Evolutionary conservation across 2,888 invertebrate genomes (phyloP).

Genomic region (Carterocephalus palaemon): DNA sequence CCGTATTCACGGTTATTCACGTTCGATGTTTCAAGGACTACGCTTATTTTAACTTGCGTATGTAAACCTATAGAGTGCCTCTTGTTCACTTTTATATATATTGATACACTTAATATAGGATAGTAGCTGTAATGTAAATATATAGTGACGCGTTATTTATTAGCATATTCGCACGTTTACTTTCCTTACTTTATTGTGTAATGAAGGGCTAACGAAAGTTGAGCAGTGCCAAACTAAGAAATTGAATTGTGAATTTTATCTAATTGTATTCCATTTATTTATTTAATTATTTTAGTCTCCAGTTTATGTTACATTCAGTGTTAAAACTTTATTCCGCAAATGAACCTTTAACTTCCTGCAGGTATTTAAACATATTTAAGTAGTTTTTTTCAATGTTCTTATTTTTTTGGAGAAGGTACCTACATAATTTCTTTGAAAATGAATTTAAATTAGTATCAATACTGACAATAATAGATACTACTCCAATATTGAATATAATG

Average conservation of each 20-base stretch:
- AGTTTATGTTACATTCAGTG: too few species aligned
- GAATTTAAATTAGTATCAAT: too few species aligned
- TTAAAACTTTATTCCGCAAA: too few species aligned
- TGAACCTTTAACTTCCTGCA: too few species aligned
- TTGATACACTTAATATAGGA: conserved; percentile 72
- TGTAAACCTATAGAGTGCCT: conserved; percentile 79
- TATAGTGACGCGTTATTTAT: conserved; percentile 50
- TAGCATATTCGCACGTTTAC: conserved; percentile 55
- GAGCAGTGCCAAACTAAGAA: conserved; percentile 65
- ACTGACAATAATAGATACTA: too few species aligned
- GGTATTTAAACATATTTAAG: too few species aligned
- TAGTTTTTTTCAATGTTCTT: too few species aligned
- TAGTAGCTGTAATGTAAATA: conserved; percentile 52
- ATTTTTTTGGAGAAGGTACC: too few species aligned
- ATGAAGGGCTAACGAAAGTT: conserved; percentile 50
- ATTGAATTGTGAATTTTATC: conserved; percentile 23
- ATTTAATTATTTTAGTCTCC: too few species aligned
- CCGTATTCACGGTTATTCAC: conserved; percentile 52
- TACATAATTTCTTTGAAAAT: too few species aligned
- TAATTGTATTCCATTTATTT: conserved; percentile 2
- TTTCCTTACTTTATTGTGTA: conserved; percentile 45
- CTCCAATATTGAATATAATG: too few species aligned
- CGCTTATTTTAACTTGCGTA: conserved; percentile 76
- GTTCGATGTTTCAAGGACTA: conserved; percentile 71
- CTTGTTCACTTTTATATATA: conserved; percentile 80